Base-by-base conservation (phyloP, 1,140 invertebrate species). In the Onthophagus taurus region DNA sequence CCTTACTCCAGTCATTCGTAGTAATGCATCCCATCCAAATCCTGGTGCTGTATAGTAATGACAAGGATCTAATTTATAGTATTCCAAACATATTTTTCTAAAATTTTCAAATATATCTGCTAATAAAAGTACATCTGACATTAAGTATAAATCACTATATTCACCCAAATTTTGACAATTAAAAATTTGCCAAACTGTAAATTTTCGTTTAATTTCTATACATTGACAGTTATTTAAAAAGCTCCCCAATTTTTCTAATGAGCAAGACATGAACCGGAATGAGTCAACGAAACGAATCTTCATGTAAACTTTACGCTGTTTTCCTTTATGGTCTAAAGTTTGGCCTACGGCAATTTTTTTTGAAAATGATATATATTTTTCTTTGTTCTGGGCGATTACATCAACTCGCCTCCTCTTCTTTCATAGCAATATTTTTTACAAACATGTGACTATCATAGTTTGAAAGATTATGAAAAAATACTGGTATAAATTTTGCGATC, bases 391-490 rank as follows among this genome's bases (percentile, higher is more conserved):
- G 7, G 63, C 56, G 38, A 68, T 65, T 18, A 61, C 49, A 21
- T 53, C 42, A 19, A 66, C 56, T 75, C n/a, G n/a, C n/a, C 17
- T 48, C 14, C 1, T 52, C 48, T 11, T 55, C 45, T 51, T 51
- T 47, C 13, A n/a, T n/a, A n/a, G 42, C n/a, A 7, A 64, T 24
- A 13, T 46, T 48, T 50, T 59, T 50, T 7, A 67, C 58, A 33
- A 67, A 51, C 1, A 65, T 42, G 48, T 66, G 64, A 21, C 47
- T 20, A 50, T 69, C 59, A 54, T 65, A 69, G 1, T 52, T 55
- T 13, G 30, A 36, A 8, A 68, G 47, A 54, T 67, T 68, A 49
- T 69, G 66, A 41, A 69, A 63, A 42, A 65, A 46, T 17, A 68
- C 48, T 7, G 65, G 61, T 35, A 64, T 33, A 34, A 54, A 48